Evolutionary conservation across 1,140 invertebrate species (phyloP), one percentile per base, ranked within the genome.

Genomic region (Drosophila mojavensis): DNA sequence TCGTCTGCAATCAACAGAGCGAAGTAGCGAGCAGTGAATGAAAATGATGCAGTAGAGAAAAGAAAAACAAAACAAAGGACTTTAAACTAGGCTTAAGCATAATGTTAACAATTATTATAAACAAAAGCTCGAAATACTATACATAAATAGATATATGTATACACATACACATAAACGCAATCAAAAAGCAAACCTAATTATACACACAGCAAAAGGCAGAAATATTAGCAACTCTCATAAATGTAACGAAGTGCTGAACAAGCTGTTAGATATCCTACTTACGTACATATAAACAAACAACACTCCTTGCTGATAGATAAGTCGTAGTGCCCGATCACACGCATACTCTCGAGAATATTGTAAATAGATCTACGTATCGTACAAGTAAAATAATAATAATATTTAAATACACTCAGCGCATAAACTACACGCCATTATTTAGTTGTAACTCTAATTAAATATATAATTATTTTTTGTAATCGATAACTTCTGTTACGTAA

Each of bases 81-180:
- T 89, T 89, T 89, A 80, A 83, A 78, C 59, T 89, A 89, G 75
- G 43, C 60, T 15, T 89, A 89, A 89, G 84, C 61, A 67, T 88
- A 84, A 89, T 67, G 75, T 89, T 89, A 89, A 72, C 65, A 71
- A 62, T 64, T 54, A 66, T 20, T 28, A 60, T 62, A 61, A 65
- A 65, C 60, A 10, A 30, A 50, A 63, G 71, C 67, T 67, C 41
- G 67, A 83, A 78, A 70, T 67, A 77, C 53, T 58, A 70, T 55
- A 45, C 26, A 56, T 9, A 33, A 9, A 56, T 55, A 47, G 15
- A 45, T 45, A 45, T 15, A 45, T 45, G n/a, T 2, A 13, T 45
- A 3, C 43, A 47, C 3, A 47, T 47, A 47, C 2, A 47, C n/a
- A 47, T 17, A 17, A 63, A 74, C 62, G 75, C 72, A 80, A 75